Percentiles rank a stretch among this genome's conserved stretches.
Conservation (phyloP, 2,797 vertebrate species). For the Coccyzus lansbergi region DNA sequence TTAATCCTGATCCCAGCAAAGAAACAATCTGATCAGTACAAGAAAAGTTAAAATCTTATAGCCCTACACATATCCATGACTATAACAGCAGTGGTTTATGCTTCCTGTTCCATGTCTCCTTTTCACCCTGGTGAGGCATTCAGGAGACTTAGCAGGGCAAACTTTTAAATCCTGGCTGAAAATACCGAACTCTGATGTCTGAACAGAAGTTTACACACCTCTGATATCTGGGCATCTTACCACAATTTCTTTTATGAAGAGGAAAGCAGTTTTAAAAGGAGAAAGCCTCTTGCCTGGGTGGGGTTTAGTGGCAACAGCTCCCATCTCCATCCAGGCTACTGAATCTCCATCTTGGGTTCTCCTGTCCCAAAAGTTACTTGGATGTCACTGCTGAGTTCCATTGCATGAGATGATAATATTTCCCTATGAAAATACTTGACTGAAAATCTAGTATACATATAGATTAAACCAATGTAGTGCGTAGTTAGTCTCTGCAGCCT, state of each 20-base stretch:
- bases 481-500: neutral
- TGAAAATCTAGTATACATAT: neutral
- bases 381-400: neutral
- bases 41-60: neutral
- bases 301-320: neutral
- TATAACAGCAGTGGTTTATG: neutral
- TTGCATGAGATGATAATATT: neutral
- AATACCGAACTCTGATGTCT: neutral
- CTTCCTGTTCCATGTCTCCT: neutral
- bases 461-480: neutral
- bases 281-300: neutral
- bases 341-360: neutral
- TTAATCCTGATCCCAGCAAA: neutral
- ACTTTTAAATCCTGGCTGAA: neutral
- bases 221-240: neutral
- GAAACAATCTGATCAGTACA: neutral
- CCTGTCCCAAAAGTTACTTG: neutral
- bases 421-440: neutral
- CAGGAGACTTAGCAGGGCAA: neutral
- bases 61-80: neutral
- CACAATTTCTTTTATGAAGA: neutral
- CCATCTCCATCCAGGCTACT: neutral
- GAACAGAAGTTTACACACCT: neutral
- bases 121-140: neutral
- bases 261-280: neutral